These are phyloP conservation scores for Dasypolia templi DNA, from an alignment of 2,888 invertebrate species.

Conservation along the genomic window DNA sequence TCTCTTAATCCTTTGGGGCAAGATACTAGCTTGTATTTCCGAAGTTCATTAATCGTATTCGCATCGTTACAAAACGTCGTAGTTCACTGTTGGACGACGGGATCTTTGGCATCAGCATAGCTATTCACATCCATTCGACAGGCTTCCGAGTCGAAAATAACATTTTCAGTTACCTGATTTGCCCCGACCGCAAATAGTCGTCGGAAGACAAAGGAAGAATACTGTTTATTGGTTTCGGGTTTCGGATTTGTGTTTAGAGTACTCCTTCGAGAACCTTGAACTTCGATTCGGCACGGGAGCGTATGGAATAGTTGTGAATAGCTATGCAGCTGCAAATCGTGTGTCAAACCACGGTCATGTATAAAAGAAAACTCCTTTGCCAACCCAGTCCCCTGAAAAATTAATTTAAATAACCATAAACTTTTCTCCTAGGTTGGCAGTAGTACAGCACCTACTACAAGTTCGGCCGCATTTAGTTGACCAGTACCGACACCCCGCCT, in stretches of 20 bases:
- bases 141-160: neutral
- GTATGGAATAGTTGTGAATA: neutral
- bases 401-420: neutral
- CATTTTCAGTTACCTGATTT: neutral
- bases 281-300: neutral
- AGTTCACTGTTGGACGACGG: no score
- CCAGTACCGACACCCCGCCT: constrained; percentile 89
- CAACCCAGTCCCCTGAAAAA: neutral
- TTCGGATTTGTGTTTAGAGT: no score
- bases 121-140: neutral
- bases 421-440: constrained; percentile 92
- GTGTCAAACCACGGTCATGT: neutral
- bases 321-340: neutral
- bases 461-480: constrained; percentile 96
- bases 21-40: no score
- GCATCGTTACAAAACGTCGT: no score
- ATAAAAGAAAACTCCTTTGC: neutral
- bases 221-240: neutral
- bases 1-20: no score
- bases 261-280: neutral
- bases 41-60: no score
- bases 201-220: neutral
- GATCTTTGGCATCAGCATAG: no score
- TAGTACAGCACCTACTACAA: constrained; percentile 96
- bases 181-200: neutral